Percentiles rank a stretch among this genome's conserved stretches.
Conservation (phyloP, 1,140 invertebrate species). For the Gonioctena quinquepunctata region DNA sequence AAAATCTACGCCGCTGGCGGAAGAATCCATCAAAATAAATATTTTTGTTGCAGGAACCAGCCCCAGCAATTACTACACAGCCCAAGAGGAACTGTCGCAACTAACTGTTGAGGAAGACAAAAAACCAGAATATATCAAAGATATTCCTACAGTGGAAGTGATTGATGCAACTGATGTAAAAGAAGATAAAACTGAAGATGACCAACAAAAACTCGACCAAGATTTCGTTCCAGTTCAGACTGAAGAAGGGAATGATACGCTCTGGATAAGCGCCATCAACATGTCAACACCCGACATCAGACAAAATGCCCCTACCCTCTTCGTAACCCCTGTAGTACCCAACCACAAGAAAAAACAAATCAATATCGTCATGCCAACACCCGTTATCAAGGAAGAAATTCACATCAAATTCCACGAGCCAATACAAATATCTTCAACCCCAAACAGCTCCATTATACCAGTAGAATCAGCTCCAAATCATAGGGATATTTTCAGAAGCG, state of each 20-base stretch:
- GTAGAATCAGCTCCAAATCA: conserved; percentile 18
- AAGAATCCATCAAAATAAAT: too few relatives aligned
- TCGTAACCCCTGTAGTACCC: conserved; percentile 2
- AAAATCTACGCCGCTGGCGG: too few relatives aligned
- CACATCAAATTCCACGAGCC: conserved; percentile 25
- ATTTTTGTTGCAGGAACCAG: too few relatives aligned
- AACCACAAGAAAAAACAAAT: conserved; percentile 17
- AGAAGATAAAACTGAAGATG: neutral
- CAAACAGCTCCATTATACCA: conserved; percentile 17
- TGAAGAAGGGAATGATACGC: neutral
- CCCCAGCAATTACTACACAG: neutral
- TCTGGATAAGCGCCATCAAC: conserved; percentile 5
- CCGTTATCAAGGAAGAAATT: conserved; percentile 23
- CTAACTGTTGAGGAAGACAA: neutral
- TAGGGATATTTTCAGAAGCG: conserved; percentile 12
- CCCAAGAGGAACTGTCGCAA: neutral
- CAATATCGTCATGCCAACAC: conserved; percentile 25
- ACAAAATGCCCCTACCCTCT: too few relatives aligned
- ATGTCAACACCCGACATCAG: neutral
- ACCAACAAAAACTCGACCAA: neutral
- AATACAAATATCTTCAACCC: conserved; percentile 28
- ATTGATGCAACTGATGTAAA: neutral
- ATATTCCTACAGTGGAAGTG: neutral
- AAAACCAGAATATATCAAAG: neutral
- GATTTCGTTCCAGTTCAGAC: neutral